A percentile compares a stretch with the other conserved stretches of the same genome.
Conservation (phyloP, 2,113 vertebrate genomes). For the Numida meleagris region DNA sequence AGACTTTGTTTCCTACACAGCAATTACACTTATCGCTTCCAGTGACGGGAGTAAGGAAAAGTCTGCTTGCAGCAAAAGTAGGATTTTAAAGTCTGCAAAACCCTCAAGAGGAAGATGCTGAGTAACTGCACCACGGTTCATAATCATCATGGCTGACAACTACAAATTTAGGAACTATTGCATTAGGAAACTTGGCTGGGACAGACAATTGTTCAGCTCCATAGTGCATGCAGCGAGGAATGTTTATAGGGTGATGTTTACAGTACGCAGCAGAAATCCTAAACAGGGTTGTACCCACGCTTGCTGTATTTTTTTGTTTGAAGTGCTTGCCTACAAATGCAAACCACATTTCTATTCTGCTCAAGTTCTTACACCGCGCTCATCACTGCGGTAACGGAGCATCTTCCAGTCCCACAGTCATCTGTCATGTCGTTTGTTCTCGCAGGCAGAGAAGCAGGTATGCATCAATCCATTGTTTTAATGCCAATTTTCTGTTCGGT, state of each 20-base stretch:
- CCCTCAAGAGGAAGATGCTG: not conserved
- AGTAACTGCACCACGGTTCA: not conserved
- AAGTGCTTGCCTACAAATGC: not conserved
- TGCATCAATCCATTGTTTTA: not conserved
- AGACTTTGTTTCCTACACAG: not conserved
- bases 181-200: not conserved
- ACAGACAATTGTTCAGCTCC: not conserved
- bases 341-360: not conserved
- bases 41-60: not conserved
- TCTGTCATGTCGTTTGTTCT: not conserved
- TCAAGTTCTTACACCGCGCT: not conserved
- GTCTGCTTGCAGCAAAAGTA: not conserved
- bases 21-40: not conserved
- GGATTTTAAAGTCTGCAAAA: constrained; percentile 13
- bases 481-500: not conserved
- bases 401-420: not conserved
- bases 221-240: rapidly evolving
- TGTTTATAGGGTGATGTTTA: not conserved
- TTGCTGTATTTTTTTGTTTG: not conserved
- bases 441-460: not conserved
- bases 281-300: not conserved
- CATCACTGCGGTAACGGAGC: not conserved
- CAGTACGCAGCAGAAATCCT: not conserved
- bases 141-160: not conserved
- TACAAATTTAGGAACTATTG: not conserved